Base-by-base conservation (phyloP, 2,888 invertebrate genomes). In the Kryphioiulus occultus region DNA sequence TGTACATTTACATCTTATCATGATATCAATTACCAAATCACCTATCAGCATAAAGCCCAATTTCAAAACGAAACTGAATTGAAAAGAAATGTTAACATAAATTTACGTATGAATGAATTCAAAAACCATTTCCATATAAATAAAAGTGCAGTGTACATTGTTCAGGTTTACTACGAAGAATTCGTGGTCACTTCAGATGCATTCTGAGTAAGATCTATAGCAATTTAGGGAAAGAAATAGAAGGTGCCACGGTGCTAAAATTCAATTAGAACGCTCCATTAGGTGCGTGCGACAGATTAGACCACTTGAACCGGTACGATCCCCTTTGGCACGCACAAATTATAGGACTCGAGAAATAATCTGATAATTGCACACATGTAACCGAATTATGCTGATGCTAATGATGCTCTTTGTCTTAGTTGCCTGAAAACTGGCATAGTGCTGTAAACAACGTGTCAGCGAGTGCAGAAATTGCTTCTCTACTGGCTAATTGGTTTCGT, bases 381-480 rank as follows among this genome's bases (percentile, higher is more conserved):
- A 53, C 19, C 53, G 53, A 53, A 53, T 53, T 53, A 53, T 53
- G 53, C n/a, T 53, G 53, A 53, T 53, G 53, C 4, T 53, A 53
- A 53, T 53, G 53, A 53, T 53, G 53, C n/a, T 53, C 53, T n/a
- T 17, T 53, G 53, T 53, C 1, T 53, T 53, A 17, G 3, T 53
- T 53, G 19, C 3, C 53, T 7, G 19, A 53, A 53, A 53, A 53
- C 53, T 53, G 53, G 53, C 53, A 53, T 53, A 53, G 53, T 53
- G 53, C 19, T 53, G 53, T 53, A 53, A 53, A 53, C n/a, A 53
- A 53, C n/a, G 19, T 53, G 53, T 53, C n/a, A 19, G 53, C 53
- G 53, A 53, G 53, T 53, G 53, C 53, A 53, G 53, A 53, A 53
- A 53, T 53, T 53, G 53, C 53, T 53, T n/a, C n/a, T 53, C 53